Base-by-base conservation (phyloP, 2,888 invertebrate species). In the Cephus rjabovi region DNA sequence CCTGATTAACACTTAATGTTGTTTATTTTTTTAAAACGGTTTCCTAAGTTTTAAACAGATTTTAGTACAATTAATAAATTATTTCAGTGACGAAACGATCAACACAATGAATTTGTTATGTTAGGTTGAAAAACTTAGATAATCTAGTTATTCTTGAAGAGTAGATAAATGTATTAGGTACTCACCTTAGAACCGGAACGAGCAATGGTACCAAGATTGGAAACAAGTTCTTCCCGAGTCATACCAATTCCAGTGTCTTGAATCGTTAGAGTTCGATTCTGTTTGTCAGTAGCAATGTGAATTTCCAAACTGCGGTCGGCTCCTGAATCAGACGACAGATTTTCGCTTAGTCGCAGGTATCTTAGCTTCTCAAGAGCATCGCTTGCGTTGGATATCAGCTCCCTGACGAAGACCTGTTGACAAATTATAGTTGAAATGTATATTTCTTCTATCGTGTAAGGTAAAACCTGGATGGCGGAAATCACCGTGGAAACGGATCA, bases 211-310 rank as follows among this genome's bases (percentile, higher is more conserved):
- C 99, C 99, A 77, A 99, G 93, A 92, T 98, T 97, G 78, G 96
- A 94, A 77, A 97, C 94, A 77, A 99, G 93, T 90, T 99, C 99
- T 75, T 98, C 97, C 88, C 95, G 95, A 1, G 96, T 97, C 98
- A 99, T 98, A 70, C 99, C 99, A 88, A 99, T 95, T 35, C 98
- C 99, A 69, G 97, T 96, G 89, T 98, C 98, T 95, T 98, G 97
- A 86, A 99, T 96, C 34, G 95, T 97, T 78, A 99, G 93, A 56
- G 95, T 96, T 90, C 97, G 95, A 82, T 94, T 95, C 84, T 95
- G 96, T 90, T 98, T 98, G 91, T 99, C 97, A 0, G 98, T 97
- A 4, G 94, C 94, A 74, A 99, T 95, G 90, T 96, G 96, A 83
- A 99, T 98, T 93, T 98, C 98, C 77, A 98, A 93, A 9, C 95